phyloP scores from a whole-genome alignment of 2,888 invertebrate genomes.

The Macrosoma leucophasiata region DNA sequence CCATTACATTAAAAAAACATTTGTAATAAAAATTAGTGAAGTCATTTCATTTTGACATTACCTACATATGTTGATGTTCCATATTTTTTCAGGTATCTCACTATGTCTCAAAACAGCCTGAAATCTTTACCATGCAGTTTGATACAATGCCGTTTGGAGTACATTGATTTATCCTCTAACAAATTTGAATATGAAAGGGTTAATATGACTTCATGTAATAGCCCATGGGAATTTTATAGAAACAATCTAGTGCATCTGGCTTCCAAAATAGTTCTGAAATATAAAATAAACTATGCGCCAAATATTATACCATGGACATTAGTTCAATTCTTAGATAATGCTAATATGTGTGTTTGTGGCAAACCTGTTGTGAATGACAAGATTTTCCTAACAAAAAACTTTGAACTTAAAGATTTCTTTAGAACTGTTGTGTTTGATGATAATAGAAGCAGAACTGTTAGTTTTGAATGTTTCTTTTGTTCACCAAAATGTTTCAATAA shows the following conservation, averaged over 20 bases:
- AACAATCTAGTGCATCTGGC: slow-evolving; percentile 73
- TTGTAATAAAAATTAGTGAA: too few species aligned
- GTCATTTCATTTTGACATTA: too few species aligned
- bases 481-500: slow-evolving; percentile 65
- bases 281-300: slow-evolving; percentile 71
- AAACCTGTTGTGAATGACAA: slow-evolving; percentile 52
- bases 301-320: slow-evolving; percentile 76
- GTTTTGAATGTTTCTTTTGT: slow-evolving; percentile 78
- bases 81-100: slow-evolving; percentile 68
- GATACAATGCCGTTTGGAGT: slow-evolving; percentile 66
- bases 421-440: slow-evolving; percentile 52
- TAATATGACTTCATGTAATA: slow-evolving; percentile 22
- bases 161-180: slow-evolving; percentile 77
- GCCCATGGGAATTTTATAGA: slow-evolving; percentile 55
- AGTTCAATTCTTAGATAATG: slow-evolving; percentile 76
- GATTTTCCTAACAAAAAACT: slow-evolving; percentile 42
- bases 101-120: slow-evolving; percentile 73
- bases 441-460: slow-evolving; percentile 49
- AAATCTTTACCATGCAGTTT: slow-evolving; percentile 77
- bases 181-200: slow-evolving; percentile 47
- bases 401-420: slow-evolving; percentile 54
- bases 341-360: slow-evolving; percentile 79
- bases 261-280: slow-evolving; percentile 68
- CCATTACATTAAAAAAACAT: too few species aligned
- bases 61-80: too few species aligned